Base-by-base conservation (phyloP, 53 echinoderm and acorn worm species). In the Holothuria leucospilota region DNA sequence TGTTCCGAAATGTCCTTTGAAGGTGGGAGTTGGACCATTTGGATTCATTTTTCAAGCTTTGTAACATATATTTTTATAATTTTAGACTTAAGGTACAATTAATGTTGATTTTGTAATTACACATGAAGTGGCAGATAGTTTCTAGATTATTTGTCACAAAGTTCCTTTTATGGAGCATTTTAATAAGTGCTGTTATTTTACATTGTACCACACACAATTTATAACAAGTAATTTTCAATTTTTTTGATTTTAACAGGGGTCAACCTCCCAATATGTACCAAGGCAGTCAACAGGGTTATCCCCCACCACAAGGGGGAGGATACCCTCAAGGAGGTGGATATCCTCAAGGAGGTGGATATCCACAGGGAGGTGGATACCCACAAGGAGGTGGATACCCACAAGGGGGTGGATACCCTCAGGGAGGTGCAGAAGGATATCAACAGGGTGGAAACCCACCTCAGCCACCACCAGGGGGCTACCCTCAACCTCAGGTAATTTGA, bases 271-370 rank as follows among this genome's bases (percentile, higher is more conserved):
- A 65, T 20, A 70, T 70, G 70, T 70, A 70, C 39, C 70, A 70
- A 70, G 70, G 24, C 28, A 10, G 30, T 68, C 59, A 69, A 69
- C 52, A 29, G 14, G 88, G 88, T 77, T 88, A 83, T 60, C 65
- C 60, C 58, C 88, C 73, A 56, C 90, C 68, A 61, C 88, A 77
- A 30, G 84, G 84, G 27, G 87, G 87, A 0, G 90, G 89, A 24
- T 69, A 62, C 1, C 90, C 87, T 24, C 85, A 85, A 53, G 86
- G 86, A 29, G 83, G 89, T 34, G 90, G 38, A 1, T 20, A n/a
- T 0, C 30, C 67, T 15, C 70, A 41, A 46, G 24, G 24, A 24
- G 40, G 20, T 8, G 52, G 49, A 7, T 27, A 62, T 18, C 52
- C 82, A 8, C 62, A 60, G 16, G 28, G 62, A 52, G 28, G 5